Percentiles rank a stretch among this genome's conserved stretches.
Evolutionary conservation across 2,888 invertebrate species (phyloP).

Genomic region (Chelonus formosanus): DNA sequence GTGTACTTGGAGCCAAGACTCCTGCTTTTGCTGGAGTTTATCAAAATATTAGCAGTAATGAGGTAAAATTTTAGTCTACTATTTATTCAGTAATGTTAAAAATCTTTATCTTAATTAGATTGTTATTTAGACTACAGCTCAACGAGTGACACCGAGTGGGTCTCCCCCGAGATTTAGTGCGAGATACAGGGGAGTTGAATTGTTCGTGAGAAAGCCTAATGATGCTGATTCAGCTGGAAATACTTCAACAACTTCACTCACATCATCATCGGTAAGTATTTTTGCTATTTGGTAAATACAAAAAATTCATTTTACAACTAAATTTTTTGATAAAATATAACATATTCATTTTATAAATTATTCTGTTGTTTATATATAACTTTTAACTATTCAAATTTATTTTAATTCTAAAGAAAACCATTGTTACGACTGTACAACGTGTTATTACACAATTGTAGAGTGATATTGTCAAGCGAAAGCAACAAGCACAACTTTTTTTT

Average conservation of each 20-base stretch:
- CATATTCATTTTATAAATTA: no score
- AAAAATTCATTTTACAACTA: background rate
- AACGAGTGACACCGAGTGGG: conserved; percentile 58
- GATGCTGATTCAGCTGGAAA: conserved; percentile 53
- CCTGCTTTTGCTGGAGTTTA: conserved; percentile 56
- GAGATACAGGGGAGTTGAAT: conserved; percentile 61
- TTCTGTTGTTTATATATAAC: no score
- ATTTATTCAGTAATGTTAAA: background rate
- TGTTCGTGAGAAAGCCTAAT: conserved; percentile 56
- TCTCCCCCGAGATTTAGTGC: conserved; percentile 59
- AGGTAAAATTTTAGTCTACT: conserved; percentile 47
- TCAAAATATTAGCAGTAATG: conserved; percentile 49
- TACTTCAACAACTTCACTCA: conserved; percentile 51
- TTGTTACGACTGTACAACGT: conserved; percentile 6
- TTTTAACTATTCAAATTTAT: no score
- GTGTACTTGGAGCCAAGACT: conserved; percentile 55
- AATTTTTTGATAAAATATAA: no score
- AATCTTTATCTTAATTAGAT: conserved; percentile 21
- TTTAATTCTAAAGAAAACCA: background rate
- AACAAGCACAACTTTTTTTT: conserved; percentile 22
- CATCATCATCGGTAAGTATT: conserved; percentile 39
- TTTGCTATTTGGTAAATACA: background rate
- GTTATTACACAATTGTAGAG: conserved; percentile 21
- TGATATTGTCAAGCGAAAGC: conserved; percentile 19
- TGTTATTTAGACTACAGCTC: conserved; percentile 51